Evolutionary conservation across 2,888 invertebrate genomes (phyloP).

Genomic region (Heliconius ismenius): DNA sequence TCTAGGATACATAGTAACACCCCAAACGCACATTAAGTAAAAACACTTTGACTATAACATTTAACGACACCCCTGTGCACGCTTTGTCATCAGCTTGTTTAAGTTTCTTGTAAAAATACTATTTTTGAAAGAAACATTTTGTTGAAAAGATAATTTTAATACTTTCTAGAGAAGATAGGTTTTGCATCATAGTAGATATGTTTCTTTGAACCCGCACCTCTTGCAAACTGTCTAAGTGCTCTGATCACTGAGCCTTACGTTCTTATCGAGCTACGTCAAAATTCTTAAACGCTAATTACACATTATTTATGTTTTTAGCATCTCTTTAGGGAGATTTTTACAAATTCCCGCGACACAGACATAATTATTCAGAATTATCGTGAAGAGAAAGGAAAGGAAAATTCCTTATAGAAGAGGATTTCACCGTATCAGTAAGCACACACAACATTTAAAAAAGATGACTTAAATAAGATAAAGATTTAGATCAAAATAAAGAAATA

Average conservation of each 20-base stretch:
- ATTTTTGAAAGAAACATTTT: constrained; percentile 13
- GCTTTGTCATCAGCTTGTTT: constrained; percentile 4
- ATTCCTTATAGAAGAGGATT: no score
- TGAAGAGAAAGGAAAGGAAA: no score
- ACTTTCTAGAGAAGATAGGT: not conserved
- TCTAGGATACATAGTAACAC: not conserved
- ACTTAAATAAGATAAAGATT: no score
- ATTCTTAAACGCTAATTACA: no score
- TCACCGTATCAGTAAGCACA: no score
- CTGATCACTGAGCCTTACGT: not conserved
- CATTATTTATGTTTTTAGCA: not conserved
- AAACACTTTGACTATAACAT: constrained; percentile 17
- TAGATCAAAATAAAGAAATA: no score
- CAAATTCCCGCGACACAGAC: no score
- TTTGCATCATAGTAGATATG: no score
- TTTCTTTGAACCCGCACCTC: not conserved
- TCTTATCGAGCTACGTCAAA: no score
- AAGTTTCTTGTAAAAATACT: constrained; percentile 21
- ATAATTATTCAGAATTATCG: no score
- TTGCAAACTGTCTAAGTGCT: not conserved
- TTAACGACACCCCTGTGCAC: not conserved
- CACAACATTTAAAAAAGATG: no score
- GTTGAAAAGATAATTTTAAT: constrained; percentile 8
- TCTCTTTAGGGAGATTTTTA: not conserved
- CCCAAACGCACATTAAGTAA: constrained; percentile 8